Evolutionary conservation across 1,140 invertebrate species (phyloP), one percentile per base, ranked within the genome.

Genomic region (Thrips palmi): DNA sequence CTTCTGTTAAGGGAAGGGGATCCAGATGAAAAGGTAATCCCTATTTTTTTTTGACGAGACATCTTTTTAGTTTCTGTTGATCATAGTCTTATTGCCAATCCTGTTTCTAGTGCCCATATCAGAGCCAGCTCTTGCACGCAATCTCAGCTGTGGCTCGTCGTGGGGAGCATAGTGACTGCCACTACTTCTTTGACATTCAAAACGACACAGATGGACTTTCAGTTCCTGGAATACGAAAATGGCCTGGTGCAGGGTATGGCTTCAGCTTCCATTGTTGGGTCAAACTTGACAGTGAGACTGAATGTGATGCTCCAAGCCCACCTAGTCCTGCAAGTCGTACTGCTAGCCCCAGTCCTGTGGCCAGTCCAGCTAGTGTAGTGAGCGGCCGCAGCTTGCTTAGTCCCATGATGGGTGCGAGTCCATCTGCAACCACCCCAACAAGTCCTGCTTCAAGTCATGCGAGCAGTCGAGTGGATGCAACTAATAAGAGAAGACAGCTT

Each of bases 231-330:
- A 60, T 67, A 19, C 52, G 52, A 6, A 63, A 65, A 46, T 71
- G 59, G 66, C 63, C 56, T 33, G 60, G 66, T 8, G 65, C 67
- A 7, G 60, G 63, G 1, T 70, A 65, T 50, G 67, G 66, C 25
- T 71, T 72, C 42, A 63, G 61, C 17, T 71, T 73, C 43, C 68
- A 71, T 45, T 55, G 63, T 19, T 69, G 71, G 55, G 41, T 73
- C 5, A 59, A 65, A 29, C 53, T 74, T 12, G 63, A 68, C 8
- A 43, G 46, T 19, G 41, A 39, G 7, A 39, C 49, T 27, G 12
- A 33, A 18, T 33, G n/a, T n/a, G n/a, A n/a, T n/a, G n/a, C n/a
- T n/a, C n/a, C n/a, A n/a, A n/a, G n/a, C n/a, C n/a, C n/a, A n/a
- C n/a, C n/a, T n/a, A n/a, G n/a, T n/a, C n/a, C n/a, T n/a, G n/a